Evolutionary conservation across 2,113 vertebrate species (phyloP).

Genomic region (Potamarius usumacintae): DNA sequence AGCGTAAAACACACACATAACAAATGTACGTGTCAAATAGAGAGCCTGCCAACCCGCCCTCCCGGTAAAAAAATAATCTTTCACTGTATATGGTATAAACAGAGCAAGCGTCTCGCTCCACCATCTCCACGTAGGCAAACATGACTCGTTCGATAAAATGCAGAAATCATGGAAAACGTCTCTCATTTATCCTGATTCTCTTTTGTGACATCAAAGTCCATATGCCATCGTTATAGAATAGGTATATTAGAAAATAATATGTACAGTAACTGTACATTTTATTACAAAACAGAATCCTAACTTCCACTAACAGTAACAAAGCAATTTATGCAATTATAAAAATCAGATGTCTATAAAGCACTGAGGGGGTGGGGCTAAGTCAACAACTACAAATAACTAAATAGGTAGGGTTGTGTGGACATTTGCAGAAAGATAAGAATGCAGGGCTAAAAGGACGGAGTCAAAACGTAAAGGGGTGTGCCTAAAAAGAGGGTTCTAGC

Average conservation of each 20-base stretch:
- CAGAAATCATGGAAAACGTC: not conserved
- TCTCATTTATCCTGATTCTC: not conserved
- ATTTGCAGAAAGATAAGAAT: not conserved
- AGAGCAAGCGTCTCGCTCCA: not conserved
- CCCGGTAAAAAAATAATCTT: not conserved
- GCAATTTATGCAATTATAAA: no score
- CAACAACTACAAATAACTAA: not conserved
- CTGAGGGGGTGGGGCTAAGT: not conserved
- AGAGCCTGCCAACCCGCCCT: not conserved
- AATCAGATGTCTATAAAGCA: no score
- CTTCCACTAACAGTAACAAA: no score
- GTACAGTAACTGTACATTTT: not conserved
- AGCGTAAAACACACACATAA: constrained; percentile 19
- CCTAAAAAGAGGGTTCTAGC: not conserved
- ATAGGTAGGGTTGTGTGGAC: not conserved
- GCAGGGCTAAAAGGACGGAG: not conserved
- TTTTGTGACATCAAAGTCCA: not conserved
- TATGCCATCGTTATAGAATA: not conserved
- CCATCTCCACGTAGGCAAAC: not conserved
- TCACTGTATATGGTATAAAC: not conserved
- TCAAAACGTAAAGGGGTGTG: not conserved
- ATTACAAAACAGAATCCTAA: not conserved
- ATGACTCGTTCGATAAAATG: not conserved
- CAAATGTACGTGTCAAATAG: not conserved
- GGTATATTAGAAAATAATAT: not conserved